A percentile compares a stretch with the other conserved stretches of the same genome.
These are phyloP conservation scores for Monarcha castaneiventris DNA, from an alignment of 2,113 vertebrate genomes.

Conservation along the genomic window DNA sequence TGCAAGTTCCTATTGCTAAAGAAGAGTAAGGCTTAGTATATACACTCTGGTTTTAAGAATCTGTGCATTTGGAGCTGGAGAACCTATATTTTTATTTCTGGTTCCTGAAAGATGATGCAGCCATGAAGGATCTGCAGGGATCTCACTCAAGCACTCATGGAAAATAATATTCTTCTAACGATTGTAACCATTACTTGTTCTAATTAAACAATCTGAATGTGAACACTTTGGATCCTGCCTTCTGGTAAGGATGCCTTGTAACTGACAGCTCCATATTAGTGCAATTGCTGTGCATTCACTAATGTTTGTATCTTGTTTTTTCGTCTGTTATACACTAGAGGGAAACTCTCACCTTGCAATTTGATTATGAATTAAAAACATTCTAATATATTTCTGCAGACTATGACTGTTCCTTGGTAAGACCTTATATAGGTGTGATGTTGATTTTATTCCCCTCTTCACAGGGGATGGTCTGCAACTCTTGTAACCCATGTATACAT, in stretches of 20 bases:
- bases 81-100: background rate
- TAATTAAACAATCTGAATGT: background rate
- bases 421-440: background rate
- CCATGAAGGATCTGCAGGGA: background rate
- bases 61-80: background rate
- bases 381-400: slow-evolving; percentile 10
- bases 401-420: background rate
- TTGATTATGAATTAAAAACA: slow-evolving; percentile 21
- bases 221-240: slow-evolving; percentile 19
- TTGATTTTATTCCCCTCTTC: background rate
- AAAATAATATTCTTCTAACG: background rate
- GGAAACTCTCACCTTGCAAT: slow-evolving; percentile 12
- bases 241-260: background rate
- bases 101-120: background rate
- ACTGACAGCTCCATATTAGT: background rate
- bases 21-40: background rate
- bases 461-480: background rate
- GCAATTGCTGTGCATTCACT: background rate
- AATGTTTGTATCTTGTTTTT: background rate
- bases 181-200: background rate
- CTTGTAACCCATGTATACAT: background rate
- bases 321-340: background rate
- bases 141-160: background rate
- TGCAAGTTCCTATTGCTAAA: background rate
- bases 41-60: background rate